These are phyloP conservation scores for Bugula neritina DNA, from an alignment of 2,888 invertebrate genomes.

Conservation along the genomic window DNA sequence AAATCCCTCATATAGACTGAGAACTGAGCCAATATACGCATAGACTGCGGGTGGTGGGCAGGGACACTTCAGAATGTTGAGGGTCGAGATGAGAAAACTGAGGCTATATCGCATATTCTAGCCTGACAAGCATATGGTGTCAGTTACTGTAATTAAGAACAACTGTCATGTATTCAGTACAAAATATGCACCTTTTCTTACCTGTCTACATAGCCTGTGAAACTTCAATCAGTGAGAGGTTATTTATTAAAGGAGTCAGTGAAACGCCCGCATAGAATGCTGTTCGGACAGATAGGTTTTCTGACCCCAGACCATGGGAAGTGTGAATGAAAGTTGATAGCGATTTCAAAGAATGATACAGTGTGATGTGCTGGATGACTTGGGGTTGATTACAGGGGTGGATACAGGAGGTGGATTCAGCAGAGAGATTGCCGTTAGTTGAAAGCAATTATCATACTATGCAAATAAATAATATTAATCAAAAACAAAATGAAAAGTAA, in stretches of 20 bases:
- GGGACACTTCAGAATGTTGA: neutral
- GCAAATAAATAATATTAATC: too few relatives aligned
- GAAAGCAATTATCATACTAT: too few relatives aligned
- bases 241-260: too few relatives aligned
- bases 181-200: slow-evolving; percentile 18
- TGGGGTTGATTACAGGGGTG: neutral
- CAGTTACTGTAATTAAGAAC: slow-evolving; percentile 20
- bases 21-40: neutral
- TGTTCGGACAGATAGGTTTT: neutral
- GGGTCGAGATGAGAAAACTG: neutral
- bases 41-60: neutral
- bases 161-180: slow-evolving; percentile 3
- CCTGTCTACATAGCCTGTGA: neutral
- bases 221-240: too few relatives aligned
- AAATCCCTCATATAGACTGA: slow-evolving; percentile 8
- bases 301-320: neutral
- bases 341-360: neutral
- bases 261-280: too few relatives aligned
- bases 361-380: neutral
- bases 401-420: neutral
- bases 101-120: slow-evolving; percentile 16
- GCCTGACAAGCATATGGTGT: neutral
- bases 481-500: too few relatives aligned
- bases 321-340: neutral
- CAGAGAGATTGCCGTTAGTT: too few relatives aligned